These are phyloP conservation scores for Macrophya annulata DNA, from an alignment of 2,888 invertebrate genomes.

Conservation along the genomic window DNA sequence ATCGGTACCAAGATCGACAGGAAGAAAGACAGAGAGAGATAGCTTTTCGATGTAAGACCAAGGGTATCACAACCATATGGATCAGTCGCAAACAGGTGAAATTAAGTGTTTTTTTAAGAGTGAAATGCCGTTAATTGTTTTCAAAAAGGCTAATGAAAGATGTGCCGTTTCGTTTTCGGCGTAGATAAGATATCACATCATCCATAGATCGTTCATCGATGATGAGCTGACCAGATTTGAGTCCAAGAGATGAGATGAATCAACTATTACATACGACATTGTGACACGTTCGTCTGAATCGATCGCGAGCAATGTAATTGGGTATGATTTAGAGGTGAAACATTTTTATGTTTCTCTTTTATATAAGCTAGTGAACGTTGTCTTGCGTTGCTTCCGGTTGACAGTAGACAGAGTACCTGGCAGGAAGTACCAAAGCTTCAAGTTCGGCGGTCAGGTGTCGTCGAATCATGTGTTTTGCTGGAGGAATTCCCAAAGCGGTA, in stretches of 20 bases:
- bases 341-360: background rate
- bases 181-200: too few relatives aligned
- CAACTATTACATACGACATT: background rate
- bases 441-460: slow-evolving; percentile 95
- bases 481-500: slow-evolving; percentile 94
- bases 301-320: background rate
- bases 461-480: slow-evolving; percentile 95
- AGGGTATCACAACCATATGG: background rate
- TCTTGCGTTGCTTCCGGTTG: slow-evolving; percentile 77
- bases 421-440: slow-evolving; percentile 94
- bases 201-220: too few relatives aligned
- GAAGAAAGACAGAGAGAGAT: background rate
- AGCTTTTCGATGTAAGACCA: background rate
- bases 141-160: too few relatives aligned
- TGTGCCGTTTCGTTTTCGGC: too few relatives aligned
- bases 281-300: background rate
- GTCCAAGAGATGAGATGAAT: background rate
- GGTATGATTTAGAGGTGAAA: background rate
- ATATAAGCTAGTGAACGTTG: slow-evolving; percentile 72
- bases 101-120: background rate
- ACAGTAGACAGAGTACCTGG: slow-evolving; percentile 86
- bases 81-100: background rate
- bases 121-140: background rate
- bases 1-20: background rate
- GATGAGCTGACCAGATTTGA: background rate